phyloP scores from a whole-genome alignment of 2,113 vertebrate genomes.

The Elephantulus edwardii region DNA sequence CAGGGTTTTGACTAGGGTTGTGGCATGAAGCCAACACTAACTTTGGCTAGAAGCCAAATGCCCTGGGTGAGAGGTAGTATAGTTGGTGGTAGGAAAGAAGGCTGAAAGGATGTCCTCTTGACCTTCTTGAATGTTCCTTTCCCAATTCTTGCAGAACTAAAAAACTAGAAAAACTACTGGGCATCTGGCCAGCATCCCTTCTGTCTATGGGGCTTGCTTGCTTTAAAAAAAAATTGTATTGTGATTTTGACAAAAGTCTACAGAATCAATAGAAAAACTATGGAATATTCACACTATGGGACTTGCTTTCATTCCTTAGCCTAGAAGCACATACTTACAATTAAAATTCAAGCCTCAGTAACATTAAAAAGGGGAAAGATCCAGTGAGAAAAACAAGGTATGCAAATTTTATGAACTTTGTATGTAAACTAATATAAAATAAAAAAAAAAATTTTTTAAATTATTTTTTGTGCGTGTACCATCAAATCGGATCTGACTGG shows the following conservation, averaged over 20 bases:
- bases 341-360: background rate
- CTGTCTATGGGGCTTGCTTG: background rate
- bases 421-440: too few species aligned
- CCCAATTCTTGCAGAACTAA: background rate
- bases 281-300: too few species aligned
- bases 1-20: background rate
- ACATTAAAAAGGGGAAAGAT: background rate
- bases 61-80: background rate
- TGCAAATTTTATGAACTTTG: too few species aligned
- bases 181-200: background rate
- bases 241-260: too few species aligned
- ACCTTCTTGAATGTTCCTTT: background rate
- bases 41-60: background rate
- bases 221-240: too few species aligned
- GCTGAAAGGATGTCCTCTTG: background rate
- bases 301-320: background rate
- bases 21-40: background rate
- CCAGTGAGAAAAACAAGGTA: too few species aligned
- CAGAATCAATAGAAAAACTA: too few species aligned
- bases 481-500: too few species aligned
- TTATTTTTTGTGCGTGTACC: too few species aligned
- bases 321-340: background rate
- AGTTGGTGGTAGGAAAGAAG: background rate
- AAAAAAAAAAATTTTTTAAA: too few species aligned
- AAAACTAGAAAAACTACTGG: background rate